Evolutionary conservation across 2,113 vertebrate species (phyloP).

Genomic region (Etheostoma spectabile): DNA sequence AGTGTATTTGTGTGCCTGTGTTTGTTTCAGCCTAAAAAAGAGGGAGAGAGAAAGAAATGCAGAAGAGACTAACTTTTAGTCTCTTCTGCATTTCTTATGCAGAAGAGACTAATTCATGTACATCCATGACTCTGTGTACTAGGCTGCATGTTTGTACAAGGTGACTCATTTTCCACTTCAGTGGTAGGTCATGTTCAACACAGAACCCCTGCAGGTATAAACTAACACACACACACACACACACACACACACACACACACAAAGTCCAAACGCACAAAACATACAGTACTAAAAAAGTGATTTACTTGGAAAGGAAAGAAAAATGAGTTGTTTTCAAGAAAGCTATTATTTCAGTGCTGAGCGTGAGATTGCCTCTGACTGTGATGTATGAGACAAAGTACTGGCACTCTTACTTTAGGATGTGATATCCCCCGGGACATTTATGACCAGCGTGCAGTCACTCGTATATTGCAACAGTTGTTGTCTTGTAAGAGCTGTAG

Average conservation of each 20-base stretch:
- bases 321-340: constrained; percentile 47
- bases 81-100: background rate
- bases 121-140: background rate
- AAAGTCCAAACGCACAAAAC: background rate
- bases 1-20: background rate
- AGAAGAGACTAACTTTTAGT: constrained; percentile 1
- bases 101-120: constrained; percentile 12
- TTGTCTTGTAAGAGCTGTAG: constrained; percentile 28
- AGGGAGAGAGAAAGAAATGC: background rate
- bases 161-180: constrained; percentile 53
- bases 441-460: constrained; percentile 51
- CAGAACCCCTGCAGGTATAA: constrained; percentile 10
- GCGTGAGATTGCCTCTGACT: constrained; percentile 55
- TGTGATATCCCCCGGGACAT: constrained; percentile 38
- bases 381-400: constrained; percentile 58
- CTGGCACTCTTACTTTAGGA: constrained; percentile 50
- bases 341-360: constrained; percentile 60
- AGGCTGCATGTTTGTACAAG: constrained; percentile 31
- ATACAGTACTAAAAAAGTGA: background rate
- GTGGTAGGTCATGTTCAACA: constrained; percentile 21
- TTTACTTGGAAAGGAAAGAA: constrained; percentile 41
- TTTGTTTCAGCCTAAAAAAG: background rate
- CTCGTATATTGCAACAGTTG: constrained; percentile 21
- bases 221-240: constrained; percentile 2
- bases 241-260: background rate